Conservation (phyloP, 1,140 invertebrate species). For the Solenopsis invicta region DNA sequence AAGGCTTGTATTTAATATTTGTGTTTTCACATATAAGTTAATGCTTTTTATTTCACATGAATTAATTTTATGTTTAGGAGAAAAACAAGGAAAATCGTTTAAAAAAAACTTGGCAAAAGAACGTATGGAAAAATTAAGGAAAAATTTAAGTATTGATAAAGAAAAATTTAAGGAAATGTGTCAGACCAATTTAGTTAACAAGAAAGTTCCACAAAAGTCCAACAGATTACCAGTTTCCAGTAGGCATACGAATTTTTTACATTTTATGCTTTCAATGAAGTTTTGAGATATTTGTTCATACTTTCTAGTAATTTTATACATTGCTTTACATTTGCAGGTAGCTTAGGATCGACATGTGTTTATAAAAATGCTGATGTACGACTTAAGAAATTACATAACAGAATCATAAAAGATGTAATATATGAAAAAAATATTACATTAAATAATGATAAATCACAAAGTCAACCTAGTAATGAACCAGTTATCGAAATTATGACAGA, state of each 20-base stretch:
- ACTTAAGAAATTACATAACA: slow-evolving; percentile 57
- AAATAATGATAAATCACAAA: not conserved
- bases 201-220: not conserved
- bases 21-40: too few species aligned
- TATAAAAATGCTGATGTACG: slow-evolving; percentile 69
- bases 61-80: slow-evolving; percentile 22
- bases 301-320: slow-evolving; percentile 12
- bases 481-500: not conserved
- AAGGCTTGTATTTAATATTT: too few species aligned
- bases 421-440: not conserved
- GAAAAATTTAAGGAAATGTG: slow-evolving; percentile 1
- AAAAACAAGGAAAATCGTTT: not conserved
- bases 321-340: not conserved
- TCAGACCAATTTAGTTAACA: not conserved
- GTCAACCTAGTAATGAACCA: not conserved
- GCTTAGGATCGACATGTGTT: slow-evolving; percentile 26
- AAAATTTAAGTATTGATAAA: slow-evolving; percentile 57
- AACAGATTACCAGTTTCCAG: not conserved
- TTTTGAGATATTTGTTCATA: not conserved
- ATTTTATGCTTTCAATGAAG: not conserved
- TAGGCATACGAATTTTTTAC: not conserved
- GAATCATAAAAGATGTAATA: slow-evolving; percentile 15
- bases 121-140: slow-evolving; percentile 73
- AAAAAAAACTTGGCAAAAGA: slow-evolving; percentile 77
- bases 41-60: too few species aligned